Evolutionary conservation across 2,797 vertebrate genomes (phyloP).

Genomic region (Nyctalus aviator): DNA sequence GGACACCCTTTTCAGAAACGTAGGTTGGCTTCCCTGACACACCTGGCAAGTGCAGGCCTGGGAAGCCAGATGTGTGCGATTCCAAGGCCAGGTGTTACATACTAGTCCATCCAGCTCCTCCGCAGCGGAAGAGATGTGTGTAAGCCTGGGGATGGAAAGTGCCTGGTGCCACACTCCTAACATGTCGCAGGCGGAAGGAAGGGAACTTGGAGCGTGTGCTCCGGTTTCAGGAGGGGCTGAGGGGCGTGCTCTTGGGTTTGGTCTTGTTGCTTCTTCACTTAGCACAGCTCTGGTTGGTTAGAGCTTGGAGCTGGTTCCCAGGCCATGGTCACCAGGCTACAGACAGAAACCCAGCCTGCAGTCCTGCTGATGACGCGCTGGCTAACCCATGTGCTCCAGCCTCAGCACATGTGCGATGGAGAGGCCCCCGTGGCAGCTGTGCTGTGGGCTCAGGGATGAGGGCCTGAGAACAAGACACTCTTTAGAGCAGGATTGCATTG

Average conservation of each 20-base stretch:
- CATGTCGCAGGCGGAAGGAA: background rate
- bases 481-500: background rate
- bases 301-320: background rate
- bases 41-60: background rate
- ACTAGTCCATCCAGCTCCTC: rapidly evolving
- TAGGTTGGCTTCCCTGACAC: background rate
- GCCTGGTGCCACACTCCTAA: background rate
- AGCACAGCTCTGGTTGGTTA: background rate
- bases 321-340: background rate
- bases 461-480: background rate
- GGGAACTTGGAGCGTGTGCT: background rate
- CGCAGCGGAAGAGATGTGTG: background rate
- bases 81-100: background rate
- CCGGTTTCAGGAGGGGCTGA: background rate
- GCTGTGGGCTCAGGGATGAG: background rate
- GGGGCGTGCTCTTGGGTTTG: background rate
- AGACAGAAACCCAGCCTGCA: background rate
- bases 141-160: background rate
- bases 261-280: background rate
- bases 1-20: background rate
- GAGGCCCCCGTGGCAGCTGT: background rate
- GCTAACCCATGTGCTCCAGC: background rate
- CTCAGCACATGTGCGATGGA: background rate
- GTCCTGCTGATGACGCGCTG: background rate
- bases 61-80: background rate